These are phyloP conservation scores for Sebastes oblongus DNA, from an alignment of 2,797 vertebrate genomes.

Conservation along the genomic window DNA sequence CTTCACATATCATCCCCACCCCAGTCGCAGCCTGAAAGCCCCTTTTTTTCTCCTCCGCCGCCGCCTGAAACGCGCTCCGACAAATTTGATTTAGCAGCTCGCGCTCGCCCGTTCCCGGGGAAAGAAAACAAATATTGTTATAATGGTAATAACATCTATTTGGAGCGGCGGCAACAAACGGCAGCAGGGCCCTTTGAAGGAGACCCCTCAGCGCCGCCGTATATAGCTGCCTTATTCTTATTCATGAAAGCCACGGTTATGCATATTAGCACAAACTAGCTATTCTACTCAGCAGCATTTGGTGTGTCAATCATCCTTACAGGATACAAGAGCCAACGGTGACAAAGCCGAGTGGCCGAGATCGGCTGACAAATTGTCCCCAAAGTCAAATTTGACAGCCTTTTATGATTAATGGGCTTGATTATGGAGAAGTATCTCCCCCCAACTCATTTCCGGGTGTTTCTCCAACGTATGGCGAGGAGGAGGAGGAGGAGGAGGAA, in stretches of 20 bases:
- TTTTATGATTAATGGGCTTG: constrained; percentile 88
- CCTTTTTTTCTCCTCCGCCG: constrained; percentile 53
- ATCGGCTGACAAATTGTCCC: constrained; percentile 87
- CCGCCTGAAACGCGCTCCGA: constrained; percentile 70
- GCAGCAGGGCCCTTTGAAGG: constrained; percentile 74
- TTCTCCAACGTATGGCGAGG: constrained; percentile 45
- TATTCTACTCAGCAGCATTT: constrained; percentile 81
- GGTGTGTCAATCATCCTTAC: constrained; percentile 87
- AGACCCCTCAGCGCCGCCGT: constrained; percentile 63
- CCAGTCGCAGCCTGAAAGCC: constrained; percentile 58
- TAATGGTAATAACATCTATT: constrained; percentile 88
- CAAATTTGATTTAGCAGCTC: constrained; percentile 85
- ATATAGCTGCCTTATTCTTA: constrained; percentile 81
- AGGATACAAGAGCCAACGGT: constrained; percentile 76
- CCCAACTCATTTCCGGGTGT: constrained; percentile 79
- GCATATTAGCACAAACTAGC: constrained; percentile 86
- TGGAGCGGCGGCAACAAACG: constrained; percentile 74
- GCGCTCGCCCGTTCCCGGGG: constrained; percentile 65
- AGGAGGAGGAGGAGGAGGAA: constrained; percentile 1
- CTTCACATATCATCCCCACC: constrained; percentile 66
- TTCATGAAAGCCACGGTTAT: constrained; percentile 85
- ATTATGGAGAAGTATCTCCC: constrained; percentile 83
- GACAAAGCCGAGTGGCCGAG: constrained; percentile 77
- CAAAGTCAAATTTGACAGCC: constrained; percentile 89
- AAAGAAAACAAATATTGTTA: constrained; percentile 89